Conservation (phyloP, 2,888 invertebrate genomes). For the Pandemis heparana region DNA sequence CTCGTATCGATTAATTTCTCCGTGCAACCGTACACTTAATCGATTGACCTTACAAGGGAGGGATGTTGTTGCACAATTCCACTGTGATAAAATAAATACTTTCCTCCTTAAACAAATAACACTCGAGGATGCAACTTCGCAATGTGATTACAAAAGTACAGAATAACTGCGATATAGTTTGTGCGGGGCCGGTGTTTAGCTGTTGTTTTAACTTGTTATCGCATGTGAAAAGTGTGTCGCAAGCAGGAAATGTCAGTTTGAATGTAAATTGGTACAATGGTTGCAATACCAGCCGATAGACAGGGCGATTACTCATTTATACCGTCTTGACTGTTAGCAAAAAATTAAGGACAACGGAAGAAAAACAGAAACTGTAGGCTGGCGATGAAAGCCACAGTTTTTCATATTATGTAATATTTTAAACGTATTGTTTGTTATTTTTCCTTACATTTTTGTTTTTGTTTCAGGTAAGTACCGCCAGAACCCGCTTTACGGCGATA, state of each 20-base stretch:
- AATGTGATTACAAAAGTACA: constrained; percentile 3
- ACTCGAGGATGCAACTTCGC: not conserved
- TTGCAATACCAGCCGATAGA: constrained; percentile 31
- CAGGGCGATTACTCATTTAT: not conserved
- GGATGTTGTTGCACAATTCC: not conserved
- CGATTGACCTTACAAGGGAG: not conserved
- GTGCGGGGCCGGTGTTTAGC: not conserved
- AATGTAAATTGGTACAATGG: constrained; percentile 61
- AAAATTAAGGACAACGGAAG: not conserved
- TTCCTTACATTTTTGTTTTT: constrained; percentile 49
- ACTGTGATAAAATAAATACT: not conserved
- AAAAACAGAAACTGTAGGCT: not conserved
- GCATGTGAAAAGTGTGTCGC: constrained; percentile 69
- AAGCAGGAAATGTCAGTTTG: constrained; percentile 75
- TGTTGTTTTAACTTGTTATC: constrained; percentile 52
- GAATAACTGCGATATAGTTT: constrained; percentile 16
- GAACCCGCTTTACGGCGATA: not conserved
- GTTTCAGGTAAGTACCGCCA: constrained; percentile 87
- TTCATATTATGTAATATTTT: not conserved
- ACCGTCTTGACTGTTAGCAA: not conserved
- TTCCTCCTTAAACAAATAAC: not conserved
- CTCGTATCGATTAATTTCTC: too few species aligned
- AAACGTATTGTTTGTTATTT: constrained; percentile 43
- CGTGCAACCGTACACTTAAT: too few species aligned
- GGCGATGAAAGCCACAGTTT: too few species aligned